A percentile compares a stretch with the other conserved stretches of the same genome.
These are phyloP conservation scores for Ormyrus rosae DNA, from an alignment of 2,888 invertebrate genomes.

Conservation along the genomic window DNA sequence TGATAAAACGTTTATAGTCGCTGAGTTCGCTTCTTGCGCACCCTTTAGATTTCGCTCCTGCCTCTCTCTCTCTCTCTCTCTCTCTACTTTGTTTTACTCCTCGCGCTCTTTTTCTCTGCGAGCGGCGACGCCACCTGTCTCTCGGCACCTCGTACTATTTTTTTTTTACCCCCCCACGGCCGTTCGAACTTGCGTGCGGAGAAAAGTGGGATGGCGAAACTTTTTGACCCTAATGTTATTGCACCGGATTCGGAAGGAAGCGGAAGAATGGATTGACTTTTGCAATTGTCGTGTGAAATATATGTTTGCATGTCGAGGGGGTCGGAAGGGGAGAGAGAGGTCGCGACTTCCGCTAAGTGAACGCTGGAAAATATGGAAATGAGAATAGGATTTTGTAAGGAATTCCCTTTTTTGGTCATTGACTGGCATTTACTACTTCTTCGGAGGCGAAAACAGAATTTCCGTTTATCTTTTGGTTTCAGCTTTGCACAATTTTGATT, in stretches of 20 bases:
- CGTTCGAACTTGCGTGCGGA: conserved; percentile 45
- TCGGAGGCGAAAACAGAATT: no score
- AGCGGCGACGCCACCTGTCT: conserved; percentile 9
- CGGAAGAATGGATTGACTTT: conserved; percentile 20
- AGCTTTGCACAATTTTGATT: no score
- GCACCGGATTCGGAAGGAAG: not conserved
- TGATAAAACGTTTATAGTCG: conserved; percentile 66
- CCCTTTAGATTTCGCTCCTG: conserved; percentile 43
- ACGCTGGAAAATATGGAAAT: no score
- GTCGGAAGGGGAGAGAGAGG: no score
- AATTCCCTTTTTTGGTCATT: no score
- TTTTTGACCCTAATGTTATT: conserved; percentile 33
- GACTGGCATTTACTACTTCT: no score
- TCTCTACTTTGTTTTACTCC: conserved; percentile 28
- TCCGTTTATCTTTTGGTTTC: no score
- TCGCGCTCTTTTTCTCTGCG: not conserved
- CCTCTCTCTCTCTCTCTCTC: conserved; percentile 30
- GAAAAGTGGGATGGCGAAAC: conserved; percentile 28
- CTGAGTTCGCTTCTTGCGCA: conserved; percentile 35
- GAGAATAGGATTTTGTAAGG: no score
- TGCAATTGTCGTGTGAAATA: not conserved
- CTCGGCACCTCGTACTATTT: conserved; percentile 20
- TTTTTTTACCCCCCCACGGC: conserved; percentile 51
- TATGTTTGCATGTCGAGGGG: not conserved
- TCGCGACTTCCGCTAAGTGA: no score